A percentile compares a stretch with the other conserved stretches of the same genome.
These are phyloP conservation scores for Bombus pyrosoma DNA, from an alignment of 1,140 invertebrate species.

Conservation along the genomic window DNA sequence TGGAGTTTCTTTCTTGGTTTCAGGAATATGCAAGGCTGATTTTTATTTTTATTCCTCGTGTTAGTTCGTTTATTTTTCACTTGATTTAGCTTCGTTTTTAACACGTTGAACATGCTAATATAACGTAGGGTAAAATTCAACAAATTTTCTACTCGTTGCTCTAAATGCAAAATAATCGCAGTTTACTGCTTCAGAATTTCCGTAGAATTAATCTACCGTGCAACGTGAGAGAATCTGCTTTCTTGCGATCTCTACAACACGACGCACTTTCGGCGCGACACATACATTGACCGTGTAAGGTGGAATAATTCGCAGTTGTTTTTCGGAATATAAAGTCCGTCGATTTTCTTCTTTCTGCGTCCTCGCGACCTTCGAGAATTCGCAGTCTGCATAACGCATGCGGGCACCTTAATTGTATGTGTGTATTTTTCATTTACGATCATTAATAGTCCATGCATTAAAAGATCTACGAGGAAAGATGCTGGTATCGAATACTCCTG, in stretches of 20 bases:
- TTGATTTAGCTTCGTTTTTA: no score
- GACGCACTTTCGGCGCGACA: no score
- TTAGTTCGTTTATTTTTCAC: no score
- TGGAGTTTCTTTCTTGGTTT: neutral
- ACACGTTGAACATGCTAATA: no score
- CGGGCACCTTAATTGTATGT: constrained; percentile 8
- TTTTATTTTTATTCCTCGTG: neutral
- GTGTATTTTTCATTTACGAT: neutral
- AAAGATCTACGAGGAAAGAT: neutral
- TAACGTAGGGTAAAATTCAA: no score
- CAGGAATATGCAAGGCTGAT: neutral
- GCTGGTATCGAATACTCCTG: neutral
- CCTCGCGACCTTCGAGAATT: neutral
- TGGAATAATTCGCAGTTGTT: neutral
- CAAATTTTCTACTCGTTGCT: neutral
- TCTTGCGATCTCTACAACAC: neutral
- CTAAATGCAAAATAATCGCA: neutral
- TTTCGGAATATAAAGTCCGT: no score
- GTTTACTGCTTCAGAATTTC: neutral
- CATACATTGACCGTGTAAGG: neutral
- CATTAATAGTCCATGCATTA: neutral
- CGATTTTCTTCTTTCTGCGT: neutral
- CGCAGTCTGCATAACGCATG: neutral
- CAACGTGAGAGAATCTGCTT: neutral
- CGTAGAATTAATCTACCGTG: neutral